phyloP scores from a whole-genome alignment of 2,113 vertebrate species.

The Platycercus adscitus region DNA sequence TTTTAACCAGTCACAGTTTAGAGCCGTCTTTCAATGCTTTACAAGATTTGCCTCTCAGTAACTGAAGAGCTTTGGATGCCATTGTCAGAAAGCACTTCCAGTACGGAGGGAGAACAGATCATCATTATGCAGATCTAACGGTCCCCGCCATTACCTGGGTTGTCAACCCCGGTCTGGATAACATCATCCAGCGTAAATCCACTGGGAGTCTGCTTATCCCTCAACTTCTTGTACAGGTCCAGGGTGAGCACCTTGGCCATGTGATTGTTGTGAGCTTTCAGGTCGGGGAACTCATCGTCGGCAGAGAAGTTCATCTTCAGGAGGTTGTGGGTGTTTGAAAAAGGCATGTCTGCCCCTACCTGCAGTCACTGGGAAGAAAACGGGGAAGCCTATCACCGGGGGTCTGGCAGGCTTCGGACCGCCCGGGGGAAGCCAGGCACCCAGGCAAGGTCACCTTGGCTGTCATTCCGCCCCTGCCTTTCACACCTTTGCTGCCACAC shows the following conservation, averaged over 20 bases:
- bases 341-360: constrained; percentile 88
- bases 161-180: constrained; percentile 95
- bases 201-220: constrained; percentile 86
- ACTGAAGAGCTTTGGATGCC: background rate
- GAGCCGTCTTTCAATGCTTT: background rate
- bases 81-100: constrained; percentile 69
- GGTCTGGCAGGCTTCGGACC: background rate
- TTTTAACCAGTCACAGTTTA: background rate
- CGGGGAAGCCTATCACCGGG: constrained; percentile 39
- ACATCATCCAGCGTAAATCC: constrained; percentile 92
- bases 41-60: background rate
- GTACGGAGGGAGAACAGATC: constrained; percentile 65
- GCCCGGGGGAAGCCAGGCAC: background rate
- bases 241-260: constrained; percentile 91
- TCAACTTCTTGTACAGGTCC: constrained; percentile 84
- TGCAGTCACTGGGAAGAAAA: constrained; percentile 59
- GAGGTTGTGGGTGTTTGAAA: constrained; percentile 93
- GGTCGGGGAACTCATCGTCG: constrained; percentile 89
- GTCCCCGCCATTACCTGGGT: constrained; percentile 84
- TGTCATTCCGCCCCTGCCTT: background rate
- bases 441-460: constrained; percentile 69
- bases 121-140: background rate
- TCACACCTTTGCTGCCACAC: background rate
- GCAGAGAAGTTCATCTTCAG: constrained; percentile 82
- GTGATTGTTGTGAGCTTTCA: constrained; percentile 93